Base-by-base conservation (phyloP, 2,113 vertebrate species). In the Malurus alboscapulatus region DNA sequence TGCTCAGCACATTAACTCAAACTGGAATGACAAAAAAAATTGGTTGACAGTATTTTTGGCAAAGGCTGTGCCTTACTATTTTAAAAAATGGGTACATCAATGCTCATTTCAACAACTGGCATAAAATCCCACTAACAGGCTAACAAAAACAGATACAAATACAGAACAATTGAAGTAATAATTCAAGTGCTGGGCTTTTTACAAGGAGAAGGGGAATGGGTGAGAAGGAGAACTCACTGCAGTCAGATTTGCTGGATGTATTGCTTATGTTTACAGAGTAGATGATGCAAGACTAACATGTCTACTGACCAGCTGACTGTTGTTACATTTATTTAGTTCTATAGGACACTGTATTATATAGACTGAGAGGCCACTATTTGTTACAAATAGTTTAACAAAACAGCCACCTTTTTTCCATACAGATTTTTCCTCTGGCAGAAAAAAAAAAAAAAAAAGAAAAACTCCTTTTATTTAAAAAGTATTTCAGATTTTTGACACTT, bases 141-240 rank as follows among this genome's bases (percentile, higher is more conserved):
- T 98, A 98, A 97, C 97, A 98, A 97, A 98, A 98, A 98, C 98
- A 98, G 97, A 97, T 98, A 98, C 98, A 97, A 97, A 97, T 98
- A 98, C 98, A 98, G 97, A 98, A 98, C 98, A 97, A 96, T 97
- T 95, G 97, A 98, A 98, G 97, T 97, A 98, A 97, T 97, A 98
- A 97, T 97, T 98, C 98, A 98, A 98, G 98, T 98, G 98, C 98
- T 98, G 98, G 98, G 97, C 98, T 98, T 98, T 98, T 96, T 98
- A 98, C 97, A 98, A 97, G 91, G 95, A 97, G 87, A 94, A 96
- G 90, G 89, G 94, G 53, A 96, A 97, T 95, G 84, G 95, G 96
- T 96, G 96, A 95, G 94, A 95, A 96, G 63, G 83, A 98, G 93
- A 97, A 96, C 90, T 96, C 97, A 97, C 96, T 96, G 98, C 97